These are phyloP conservation scores for Pristionchus entomophagus DNA, from an alignment of 2,888 invertebrate species.

Conservation along the genomic window DNA sequence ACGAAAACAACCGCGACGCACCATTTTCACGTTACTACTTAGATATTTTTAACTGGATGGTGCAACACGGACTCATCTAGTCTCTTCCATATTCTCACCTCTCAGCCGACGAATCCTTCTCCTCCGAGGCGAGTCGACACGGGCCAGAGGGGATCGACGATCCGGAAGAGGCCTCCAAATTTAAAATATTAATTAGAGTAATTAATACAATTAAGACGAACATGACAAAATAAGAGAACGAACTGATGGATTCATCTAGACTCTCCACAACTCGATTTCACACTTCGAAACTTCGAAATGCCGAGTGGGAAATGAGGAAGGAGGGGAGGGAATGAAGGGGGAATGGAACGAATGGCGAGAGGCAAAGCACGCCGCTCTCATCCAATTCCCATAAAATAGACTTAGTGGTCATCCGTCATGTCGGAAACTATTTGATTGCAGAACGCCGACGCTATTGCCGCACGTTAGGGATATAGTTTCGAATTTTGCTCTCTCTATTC, in stretches of 20 bases:
- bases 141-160: constrained; percentile 25
- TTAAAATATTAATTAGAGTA: background rate
- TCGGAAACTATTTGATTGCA: constrained; percentile 8
- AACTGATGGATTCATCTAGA: background rate
- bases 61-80: too few species aligned
- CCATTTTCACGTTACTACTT: too few species aligned
- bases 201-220: background rate
- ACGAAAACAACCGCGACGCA: too few species aligned
- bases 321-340: constrained; percentile 41
- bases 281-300: background rate
- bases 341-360: background rate
- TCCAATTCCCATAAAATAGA: constrained; percentile 6
- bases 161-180: constrained; percentile 49
- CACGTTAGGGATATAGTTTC: too few species aligned
- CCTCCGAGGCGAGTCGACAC: constrained; percentile 57
- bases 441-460: background rate
- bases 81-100: constrained; percentile 19
- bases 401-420: background rate
- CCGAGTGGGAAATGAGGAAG: background rate
- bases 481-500: too few species aligned
- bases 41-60: too few species aligned
- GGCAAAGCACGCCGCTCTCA: background rate
- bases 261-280: background rate
- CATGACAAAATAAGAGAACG: background rate
- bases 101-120: constrained; percentile 54